phyloP scores from a whole-genome alignment of 2,888 invertebrate genomes.

The Tineola bisselliella region DNA sequence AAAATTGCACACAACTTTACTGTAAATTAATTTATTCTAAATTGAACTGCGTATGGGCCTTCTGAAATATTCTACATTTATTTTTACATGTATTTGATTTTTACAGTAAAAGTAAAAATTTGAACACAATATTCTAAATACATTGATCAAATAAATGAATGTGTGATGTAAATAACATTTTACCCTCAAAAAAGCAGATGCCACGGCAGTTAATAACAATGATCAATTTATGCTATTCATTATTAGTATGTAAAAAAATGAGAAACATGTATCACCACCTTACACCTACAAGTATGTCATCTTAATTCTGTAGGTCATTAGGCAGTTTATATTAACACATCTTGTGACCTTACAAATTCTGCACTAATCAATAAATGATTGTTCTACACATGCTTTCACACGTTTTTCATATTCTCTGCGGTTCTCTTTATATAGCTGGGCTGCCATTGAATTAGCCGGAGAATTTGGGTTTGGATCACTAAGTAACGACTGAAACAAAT shows the following conservation, averaged over 20 bases:
- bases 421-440: slow-evolving; percentile 99
- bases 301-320: background rate
- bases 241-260: background rate
- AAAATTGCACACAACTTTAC: background rate
- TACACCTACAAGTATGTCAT: background rate
- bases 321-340: background rate
- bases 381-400: slow-evolving; percentile 99
- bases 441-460: slow-evolving; percentile 98
- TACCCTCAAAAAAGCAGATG: too few relatives aligned
- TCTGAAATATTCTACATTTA: too few relatives aligned
- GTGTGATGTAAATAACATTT: too few relatives aligned
- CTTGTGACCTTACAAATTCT: background rate
- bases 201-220: background rate
- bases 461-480: slow-evolving; percentile 99
- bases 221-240: background rate
- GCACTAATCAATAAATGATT: slow-evolving; percentile 93
- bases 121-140: too few relatives aligned
- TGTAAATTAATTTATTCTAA: background rate
- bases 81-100: too few relatives aligned
- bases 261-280: background rate
- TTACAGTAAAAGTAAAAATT: too few relatives aligned
- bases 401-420: slow-evolving; percentile 99
- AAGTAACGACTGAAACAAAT: slow-evolving; percentile 85
- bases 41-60: too few relatives aligned
- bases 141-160: too few relatives aligned